These are phyloP conservation scores for Echiichthys vipera DNA, from an alignment of 2,797 vertebrate genomes.

Conservation along the genomic window DNA sequence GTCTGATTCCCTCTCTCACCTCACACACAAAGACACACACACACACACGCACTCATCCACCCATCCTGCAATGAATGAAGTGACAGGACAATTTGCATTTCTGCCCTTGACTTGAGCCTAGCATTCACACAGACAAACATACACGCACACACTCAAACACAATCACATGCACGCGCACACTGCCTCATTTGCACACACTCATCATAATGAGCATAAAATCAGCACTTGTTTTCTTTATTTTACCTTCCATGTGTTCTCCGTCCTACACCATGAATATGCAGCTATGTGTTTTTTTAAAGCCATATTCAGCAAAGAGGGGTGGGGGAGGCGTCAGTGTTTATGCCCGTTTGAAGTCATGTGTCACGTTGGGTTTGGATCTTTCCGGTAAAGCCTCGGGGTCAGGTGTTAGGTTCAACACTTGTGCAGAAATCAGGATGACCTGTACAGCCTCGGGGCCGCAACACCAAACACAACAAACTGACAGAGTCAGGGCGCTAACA, in stretches of 20 bases:
- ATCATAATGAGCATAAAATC: conserved; percentile 52
- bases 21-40: conserved; percentile 36
- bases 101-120: conserved; percentile 49
- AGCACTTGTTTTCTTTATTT: conserved; percentile 38
- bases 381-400: conserved; percentile 67
- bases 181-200: conserved; percentile 35
- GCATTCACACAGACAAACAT: conserved; percentile 22
- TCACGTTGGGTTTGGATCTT: conserved; percentile 74
- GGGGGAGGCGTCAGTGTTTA: conserved; percentile 38
- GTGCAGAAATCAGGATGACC: conserved; percentile 77
- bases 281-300: conserved; percentile 31
- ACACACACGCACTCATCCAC: conserved; percentile 48
- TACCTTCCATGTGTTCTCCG: conserved; percentile 65
- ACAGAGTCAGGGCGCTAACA: conserved; percentile 56
- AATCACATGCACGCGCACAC: conserved; percentile 10
- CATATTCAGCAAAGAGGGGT: background rate
- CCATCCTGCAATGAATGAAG: conserved; percentile 68
- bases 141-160: conserved; percentile 20
- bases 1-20: conserved; percentile 58
- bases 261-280: conserved; percentile 62
- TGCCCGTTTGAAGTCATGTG: conserved; percentile 72
- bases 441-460: conserved; percentile 55
- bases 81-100: conserved; percentile 81
- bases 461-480: conserved; percentile 66
- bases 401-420: conserved; percentile 81